Conservation (phyloP, 2,113 vertebrate genomes). For the Marcusenius ussheri region DNA sequence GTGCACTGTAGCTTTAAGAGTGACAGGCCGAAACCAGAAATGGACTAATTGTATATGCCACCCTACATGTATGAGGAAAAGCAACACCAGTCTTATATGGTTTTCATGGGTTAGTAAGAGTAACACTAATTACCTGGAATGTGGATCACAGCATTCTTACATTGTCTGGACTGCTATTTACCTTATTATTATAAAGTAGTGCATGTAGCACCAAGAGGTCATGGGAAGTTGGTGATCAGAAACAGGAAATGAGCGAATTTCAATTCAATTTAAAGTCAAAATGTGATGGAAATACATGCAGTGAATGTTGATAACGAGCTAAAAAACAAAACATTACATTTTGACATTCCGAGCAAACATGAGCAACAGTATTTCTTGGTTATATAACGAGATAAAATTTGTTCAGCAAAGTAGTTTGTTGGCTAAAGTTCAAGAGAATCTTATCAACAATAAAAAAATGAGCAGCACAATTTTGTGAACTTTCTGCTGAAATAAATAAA, state of each 20-base stretch:
- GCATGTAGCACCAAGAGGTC: neutral
- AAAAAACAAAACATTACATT: neutral
- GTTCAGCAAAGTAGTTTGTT: neutral
- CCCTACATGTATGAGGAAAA: neutral
- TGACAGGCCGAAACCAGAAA: neutral
- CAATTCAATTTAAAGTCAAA: neutral
- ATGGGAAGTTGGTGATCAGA: neutral
- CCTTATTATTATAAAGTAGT: neutral
- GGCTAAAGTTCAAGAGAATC: neutral
- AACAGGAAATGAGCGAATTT: neutral
- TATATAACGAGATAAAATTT: neutral
- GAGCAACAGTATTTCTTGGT: neutral
- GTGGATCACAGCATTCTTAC: neutral
- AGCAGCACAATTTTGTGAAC: neutral
- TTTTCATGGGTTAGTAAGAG: neutral
- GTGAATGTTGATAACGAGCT: neutral
- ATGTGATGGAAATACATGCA: neutral
- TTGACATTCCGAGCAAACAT: neutral
- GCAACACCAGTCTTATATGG: neutral
- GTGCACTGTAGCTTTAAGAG: neutral
- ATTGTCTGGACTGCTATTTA: neutral
- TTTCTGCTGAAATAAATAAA: neutral
- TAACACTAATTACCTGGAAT: neutral
- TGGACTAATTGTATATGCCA: neutral
- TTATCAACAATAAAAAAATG: neutral